Conservation (phyloP, 2,888 invertebrate genomes). For the Ellobium chinense region DNA sequence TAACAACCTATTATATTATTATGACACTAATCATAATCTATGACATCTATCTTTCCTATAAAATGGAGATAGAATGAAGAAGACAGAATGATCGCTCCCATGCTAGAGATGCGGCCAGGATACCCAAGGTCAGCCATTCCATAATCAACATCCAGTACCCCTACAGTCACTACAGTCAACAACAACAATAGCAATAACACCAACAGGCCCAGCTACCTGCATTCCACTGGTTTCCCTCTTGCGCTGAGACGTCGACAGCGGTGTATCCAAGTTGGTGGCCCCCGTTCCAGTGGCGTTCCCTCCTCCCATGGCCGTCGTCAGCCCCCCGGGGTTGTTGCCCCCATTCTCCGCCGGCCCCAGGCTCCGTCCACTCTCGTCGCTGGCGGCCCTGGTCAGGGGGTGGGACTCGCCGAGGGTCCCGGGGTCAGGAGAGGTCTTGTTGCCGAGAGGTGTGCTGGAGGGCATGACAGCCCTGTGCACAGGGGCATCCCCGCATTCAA, state of each 20-base stretch:
- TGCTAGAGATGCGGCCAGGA: too few relatives aligned
- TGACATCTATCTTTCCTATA: too few relatives aligned
- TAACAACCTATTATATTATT: too few relatives aligned
- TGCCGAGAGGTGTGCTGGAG: slow-evolving; percentile 33
- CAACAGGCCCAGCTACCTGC: slow-evolving; percentile 35
- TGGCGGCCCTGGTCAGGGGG: slow-evolving; percentile 39
- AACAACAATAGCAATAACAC: neutral
- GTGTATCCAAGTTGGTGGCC: neutral
- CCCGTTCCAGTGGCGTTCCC: neutral
- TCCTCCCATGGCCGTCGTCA: neutral
- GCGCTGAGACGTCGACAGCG: neutral
- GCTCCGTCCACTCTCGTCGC: slow-evolving; percentile 39
- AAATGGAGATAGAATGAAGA: too few relatives aligned
- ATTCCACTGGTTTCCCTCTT: slow-evolving; percentile 33
- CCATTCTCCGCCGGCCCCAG: neutral
- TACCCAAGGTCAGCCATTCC: too few relatives aligned
- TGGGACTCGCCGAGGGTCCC: slow-evolving; percentile 38
- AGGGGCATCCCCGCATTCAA: slow-evolving; percentile 45
- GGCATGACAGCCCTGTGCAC: slow-evolving; percentile 40
- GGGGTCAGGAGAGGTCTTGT: slow-evolving; percentile 25
- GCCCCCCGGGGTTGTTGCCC: neutral
- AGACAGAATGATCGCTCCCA: too few relatives aligned
- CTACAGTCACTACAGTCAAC: neutral
- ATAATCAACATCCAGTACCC: too few relatives aligned
- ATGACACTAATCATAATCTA: too few relatives aligned